These are phyloP conservation scores for Dasypolia templi DNA, from an alignment of 2,888 invertebrate species.

Conservation along the genomic window DNA sequence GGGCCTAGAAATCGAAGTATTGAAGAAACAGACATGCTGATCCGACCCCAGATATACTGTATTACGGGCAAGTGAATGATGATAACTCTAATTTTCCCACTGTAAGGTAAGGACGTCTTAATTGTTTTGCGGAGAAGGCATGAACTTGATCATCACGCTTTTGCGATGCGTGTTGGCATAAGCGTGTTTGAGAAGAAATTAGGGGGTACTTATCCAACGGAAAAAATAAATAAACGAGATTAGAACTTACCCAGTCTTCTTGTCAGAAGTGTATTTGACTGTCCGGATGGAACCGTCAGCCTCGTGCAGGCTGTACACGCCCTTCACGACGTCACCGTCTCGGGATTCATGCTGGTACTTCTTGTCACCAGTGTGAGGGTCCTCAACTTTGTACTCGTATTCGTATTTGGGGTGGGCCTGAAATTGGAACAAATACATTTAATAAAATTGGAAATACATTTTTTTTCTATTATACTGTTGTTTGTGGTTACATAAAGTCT, in stretches of 20 bases:
- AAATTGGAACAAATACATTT: not conserved
- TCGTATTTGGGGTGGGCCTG: constrained; percentile 89
- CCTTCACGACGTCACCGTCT: constrained; percentile 89
- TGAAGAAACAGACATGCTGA: not conserved
- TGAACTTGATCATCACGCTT: not conserved
- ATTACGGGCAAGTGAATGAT: too few relatives aligned
- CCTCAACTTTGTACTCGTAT: constrained; percentile 88
- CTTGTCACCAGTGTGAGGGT: constrained; percentile 89
- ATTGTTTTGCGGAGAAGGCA: not conserved
- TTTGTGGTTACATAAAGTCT: too few relatives aligned
- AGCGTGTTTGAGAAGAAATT: not conserved
- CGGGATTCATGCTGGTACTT: constrained; percentile 89
- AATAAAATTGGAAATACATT: not conserved
- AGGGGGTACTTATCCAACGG: not conserved
- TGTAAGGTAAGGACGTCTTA: not conserved
- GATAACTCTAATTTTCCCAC: not conserved
- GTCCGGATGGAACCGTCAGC: constrained; percentile 79
- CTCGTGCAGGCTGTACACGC: constrained; percentile 82
- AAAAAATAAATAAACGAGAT: not conserved
- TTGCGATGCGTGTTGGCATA: not conserved
- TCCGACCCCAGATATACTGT: too few relatives aligned
- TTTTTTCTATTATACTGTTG: too few relatives aligned
- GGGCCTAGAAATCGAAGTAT: too few relatives aligned
- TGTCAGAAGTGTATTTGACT: constrained; percentile 86
- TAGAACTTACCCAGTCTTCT: constrained; percentile 83